These are phyloP conservation scores for Solenopsis invicta DNA, from an alignment of 1,140 invertebrate species.

Conservation along the genomic window DNA sequence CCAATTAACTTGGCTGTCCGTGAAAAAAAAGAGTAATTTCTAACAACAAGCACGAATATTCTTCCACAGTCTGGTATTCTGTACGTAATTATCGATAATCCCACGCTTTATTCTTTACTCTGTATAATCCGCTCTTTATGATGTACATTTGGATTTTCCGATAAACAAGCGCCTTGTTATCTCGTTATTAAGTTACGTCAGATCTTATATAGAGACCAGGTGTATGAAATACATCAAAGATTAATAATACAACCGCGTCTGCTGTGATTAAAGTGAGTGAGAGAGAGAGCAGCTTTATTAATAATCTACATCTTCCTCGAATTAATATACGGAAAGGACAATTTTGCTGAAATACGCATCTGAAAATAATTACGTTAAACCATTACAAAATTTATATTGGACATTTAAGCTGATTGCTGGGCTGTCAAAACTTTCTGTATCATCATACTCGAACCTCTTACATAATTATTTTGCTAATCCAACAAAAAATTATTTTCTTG, in stretches of 20 bases:
- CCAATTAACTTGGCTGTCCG: slow-evolving; percentile 8
- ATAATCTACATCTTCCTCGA: neutral
- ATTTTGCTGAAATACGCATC: no score
- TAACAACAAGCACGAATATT: slow-evolving; percentile 10
- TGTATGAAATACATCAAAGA: neutral
- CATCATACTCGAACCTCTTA: no score
- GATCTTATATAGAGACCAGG: neutral
- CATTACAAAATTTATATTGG: no score
- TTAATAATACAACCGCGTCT: neutral
- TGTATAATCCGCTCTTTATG: slow-evolving; percentile 13
- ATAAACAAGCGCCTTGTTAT: slow-evolving; percentile 9
- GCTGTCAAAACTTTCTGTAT: no score
- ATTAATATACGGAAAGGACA: neutral
- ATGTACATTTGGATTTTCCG: neutral
- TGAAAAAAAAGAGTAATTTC: neutral
- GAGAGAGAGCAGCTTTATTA: neutral
- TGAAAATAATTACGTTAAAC: no score
- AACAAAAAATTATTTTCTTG: no score
- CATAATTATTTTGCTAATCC: no score
- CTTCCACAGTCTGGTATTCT: neutral
- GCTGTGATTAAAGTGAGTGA: neutral
- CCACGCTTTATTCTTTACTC: neutral
- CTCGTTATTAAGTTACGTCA: neutral
- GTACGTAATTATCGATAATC: slow-evolving; percentile 37
- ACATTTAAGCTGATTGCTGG: no score